A percentile compares a stretch with the other conserved stretches of the same genome.
Evolutionary conservation across 1,140 invertebrate species (phyloP).

Genomic region (Diorhabda carinulata): DNA sequence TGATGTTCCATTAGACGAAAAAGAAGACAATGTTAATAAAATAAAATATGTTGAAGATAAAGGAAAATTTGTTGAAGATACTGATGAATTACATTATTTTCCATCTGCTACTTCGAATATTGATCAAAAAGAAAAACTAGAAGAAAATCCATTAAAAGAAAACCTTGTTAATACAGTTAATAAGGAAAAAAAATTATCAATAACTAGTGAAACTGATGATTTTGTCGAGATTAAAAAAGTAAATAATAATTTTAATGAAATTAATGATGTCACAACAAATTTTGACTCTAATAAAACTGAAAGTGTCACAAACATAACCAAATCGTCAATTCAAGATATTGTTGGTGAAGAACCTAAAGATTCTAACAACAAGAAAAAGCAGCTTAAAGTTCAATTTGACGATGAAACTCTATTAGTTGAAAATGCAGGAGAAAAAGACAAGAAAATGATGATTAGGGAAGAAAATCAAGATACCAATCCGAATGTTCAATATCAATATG

Average conservation of each 20-base stretch:
- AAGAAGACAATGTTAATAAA: too few relatives aligned
- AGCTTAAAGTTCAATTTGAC: slow-evolving; percentile 2
- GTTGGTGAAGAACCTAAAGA: background rate
- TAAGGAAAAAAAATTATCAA: background rate
- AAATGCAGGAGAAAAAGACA: background rate
- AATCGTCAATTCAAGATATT: background rate
- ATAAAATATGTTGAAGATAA: too few relatives aligned
- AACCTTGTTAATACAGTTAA: too few relatives aligned
- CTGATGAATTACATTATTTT: too few relatives aligned
- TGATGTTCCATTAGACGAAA: too few relatives aligned
- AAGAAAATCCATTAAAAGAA: background rate
- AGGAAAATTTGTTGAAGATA: too few relatives aligned
- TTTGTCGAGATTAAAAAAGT: background rate
- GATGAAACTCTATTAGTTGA: background rate
- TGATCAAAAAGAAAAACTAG: background rate
- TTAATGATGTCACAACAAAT: too few relatives aligned
- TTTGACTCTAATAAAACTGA: too few relatives aligned
- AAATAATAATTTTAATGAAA: background rate
- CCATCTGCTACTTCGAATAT: background rate
- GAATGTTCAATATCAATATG: background rate
- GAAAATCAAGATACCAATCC: background rate
- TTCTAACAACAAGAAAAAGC: background rate
- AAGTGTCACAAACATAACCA: too few relatives aligned
- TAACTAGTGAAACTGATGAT: background rate
- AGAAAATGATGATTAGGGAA: background rate